Base-by-base conservation (phyloP, 1,140 invertebrate genomes). In the Lepidurus arcticus region DNA sequence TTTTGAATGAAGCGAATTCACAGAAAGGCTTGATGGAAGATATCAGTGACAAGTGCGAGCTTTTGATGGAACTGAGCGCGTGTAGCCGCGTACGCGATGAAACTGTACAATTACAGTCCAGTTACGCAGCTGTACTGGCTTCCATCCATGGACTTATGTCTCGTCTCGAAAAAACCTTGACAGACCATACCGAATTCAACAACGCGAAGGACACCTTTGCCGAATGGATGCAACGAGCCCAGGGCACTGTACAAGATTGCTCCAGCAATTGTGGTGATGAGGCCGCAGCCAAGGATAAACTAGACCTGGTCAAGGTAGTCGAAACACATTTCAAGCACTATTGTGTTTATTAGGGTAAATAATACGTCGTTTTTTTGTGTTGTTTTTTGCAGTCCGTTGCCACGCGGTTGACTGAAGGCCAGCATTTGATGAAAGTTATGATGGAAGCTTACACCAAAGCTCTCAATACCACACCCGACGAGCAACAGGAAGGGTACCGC, bases 181-280 rank as follows among this genome's bases (percentile, higher is more conserved):
- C 91, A 1, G 94, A 96, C 84, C 93, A 95, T 79, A 95, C 93
- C 0, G 93, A 96, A 83, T 96, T 95, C 84, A 85, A 93, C 1
- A 93, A 93, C 81, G 92, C 92, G 6, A 94, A 93, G 82, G 89
- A 91, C 80, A 91, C 94, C 82, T 87, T 95, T 80, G 90, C 94
- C 79, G 87, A 89, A 44, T 97, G 94, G 94, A 85, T 95, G 24
- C 87, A 90, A 73, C 89, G 90, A 65, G 91, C 92, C 21, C 90
- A 93, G 80, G 90, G 90, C 21, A 91, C 91, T 5, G 88, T 96
- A 7, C 90, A 94, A 83, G 92, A 93, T 81, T 95, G 93, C 80
- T 88, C 90, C 81, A 92, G 92, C 43, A 90, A 92, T 78, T 83
- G 83, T 42, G 94, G 94, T 13, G 91, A 95, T 84, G 88, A 92